Evolutionary conservation across 2,888 invertebrate species (phyloP), one percentile per base, ranked within the genome.

Genomic region (Cerastis leucographa): DNA sequence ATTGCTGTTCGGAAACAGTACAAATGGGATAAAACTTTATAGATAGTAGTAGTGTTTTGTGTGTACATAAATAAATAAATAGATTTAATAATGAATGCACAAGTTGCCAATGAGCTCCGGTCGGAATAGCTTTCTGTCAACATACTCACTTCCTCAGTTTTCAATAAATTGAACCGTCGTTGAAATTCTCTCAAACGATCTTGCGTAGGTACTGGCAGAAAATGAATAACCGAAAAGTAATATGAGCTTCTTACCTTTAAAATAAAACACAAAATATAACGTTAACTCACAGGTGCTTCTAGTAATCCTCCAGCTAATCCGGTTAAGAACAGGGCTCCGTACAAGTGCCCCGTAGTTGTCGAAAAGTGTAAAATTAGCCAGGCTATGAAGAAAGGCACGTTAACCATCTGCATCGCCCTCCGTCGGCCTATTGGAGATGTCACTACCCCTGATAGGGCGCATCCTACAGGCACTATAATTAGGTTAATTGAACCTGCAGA

Each of bases 391-490:
- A 98, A 98, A 0, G 98, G 98, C 66, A 98, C 87, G 91, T 98
- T 98, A 40, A 98, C 97, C 73, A 97, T 92, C 93, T 98, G 98
- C 98, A 98, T 98, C 11, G 98, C 97, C 81, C 97, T 96, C 80
- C 97, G 97, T 70, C 98, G 97, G 0, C 98, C 98, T 69, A 98
- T 91, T 0, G 97, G 97, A 72, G 98, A 97, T 0, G 98, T 98
- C 17, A 98, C 93, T 11, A 97, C 92, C 0, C 98, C 98, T 0
- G 98, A 98, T 69, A 98, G 93, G 12, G 98, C 95, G 88, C 98
- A 98, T 4, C 98, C 98, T 72, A 98, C 82, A 0, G 98, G 98
- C 25, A 98, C 98, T 86, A 98, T 97, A 84, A 98, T 98, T 81
- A 98, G 95, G 91, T 98, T 98, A 71, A 98, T 97, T 29, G 98